A percentile compares a stretch with the other conserved stretches of the same genome.
These are phyloP conservation scores for Psephotus haematonotus DNA, from an alignment of 2,113 vertebrate species.

Conservation along the genomic window DNA sequence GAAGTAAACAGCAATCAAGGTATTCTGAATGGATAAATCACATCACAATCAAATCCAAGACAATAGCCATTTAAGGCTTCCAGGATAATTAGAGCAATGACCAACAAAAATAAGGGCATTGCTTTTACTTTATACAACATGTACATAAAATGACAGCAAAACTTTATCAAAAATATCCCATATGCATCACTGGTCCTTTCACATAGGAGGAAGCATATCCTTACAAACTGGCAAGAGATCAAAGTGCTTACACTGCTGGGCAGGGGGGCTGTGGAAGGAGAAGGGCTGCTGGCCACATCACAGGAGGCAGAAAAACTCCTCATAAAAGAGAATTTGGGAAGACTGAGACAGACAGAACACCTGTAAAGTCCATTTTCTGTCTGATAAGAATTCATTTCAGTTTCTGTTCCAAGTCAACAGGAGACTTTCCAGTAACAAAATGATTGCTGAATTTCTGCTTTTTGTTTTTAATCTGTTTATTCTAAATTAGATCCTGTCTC, in stretches of 20 bases:
- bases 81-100: not conserved
- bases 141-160: not conserved
- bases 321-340: not conserved
- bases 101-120: not conserved
- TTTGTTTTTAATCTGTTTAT: not conserved
- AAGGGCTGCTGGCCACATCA: not conserved
- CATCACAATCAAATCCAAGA: not conserved
- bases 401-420: not conserved
- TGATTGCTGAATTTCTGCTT: not conserved
- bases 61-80: not conserved
- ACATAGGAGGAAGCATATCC: accelerated
- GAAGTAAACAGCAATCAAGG: not conserved
- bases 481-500: not conserved
- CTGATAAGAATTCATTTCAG: not conserved
- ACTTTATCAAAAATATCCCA: not conserved
- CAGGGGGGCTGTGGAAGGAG: not conserved
- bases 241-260: not conserved
- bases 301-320: not conserved
- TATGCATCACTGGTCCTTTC: accelerated
- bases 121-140: not conserved
- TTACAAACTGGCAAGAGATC: not conserved
- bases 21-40: not conserved
- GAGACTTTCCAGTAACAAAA: not conserved
- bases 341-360: not conserved
- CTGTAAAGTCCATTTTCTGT: not conserved